Percentiles rank a stretch among this genome's conserved stretches.
These are phyloP conservation scores for Hetaerina americana DNA, from an alignment of 1,140 invertebrate genomes.

Conservation along the genomic window DNA sequence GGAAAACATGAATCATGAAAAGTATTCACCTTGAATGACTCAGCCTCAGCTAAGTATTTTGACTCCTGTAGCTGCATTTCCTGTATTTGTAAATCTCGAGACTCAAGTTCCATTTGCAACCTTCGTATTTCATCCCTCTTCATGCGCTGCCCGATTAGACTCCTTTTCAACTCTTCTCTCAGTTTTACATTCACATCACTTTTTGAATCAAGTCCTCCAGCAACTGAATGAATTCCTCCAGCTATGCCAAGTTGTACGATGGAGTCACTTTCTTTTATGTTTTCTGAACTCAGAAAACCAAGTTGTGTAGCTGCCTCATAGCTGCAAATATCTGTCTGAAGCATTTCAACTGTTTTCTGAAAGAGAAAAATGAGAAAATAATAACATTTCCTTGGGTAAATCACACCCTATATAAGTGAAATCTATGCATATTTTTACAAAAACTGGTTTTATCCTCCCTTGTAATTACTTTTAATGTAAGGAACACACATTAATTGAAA, in stretches of 20 bases:
- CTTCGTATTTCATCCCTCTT: conserved; percentile 1
- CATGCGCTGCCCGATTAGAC: background rate
- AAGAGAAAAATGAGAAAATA: background rate
- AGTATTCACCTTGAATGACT: background rate
- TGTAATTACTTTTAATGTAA: no score
- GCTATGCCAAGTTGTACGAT: background rate
- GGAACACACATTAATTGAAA: no score
- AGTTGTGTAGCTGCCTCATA: background rate
- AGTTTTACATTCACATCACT: background rate
- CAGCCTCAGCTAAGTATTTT: background rate
- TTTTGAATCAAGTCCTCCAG: background rate
- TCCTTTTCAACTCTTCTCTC: background rate
- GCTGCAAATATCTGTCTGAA: background rate
- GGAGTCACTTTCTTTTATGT: background rate
- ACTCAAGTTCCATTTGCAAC: background rate
- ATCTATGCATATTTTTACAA: no score
- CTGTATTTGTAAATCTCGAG: background rate
- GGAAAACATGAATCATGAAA: background rate
- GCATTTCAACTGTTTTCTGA: background rate
- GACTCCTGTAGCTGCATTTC: background rate
- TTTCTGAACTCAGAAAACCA: background rate
- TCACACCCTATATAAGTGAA: no score
- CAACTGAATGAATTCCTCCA: background rate
- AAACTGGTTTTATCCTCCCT: no score
- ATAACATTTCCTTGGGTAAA: no score